Conservation (phyloP, 2,888 invertebrate genomes). For the Hypomecis atomaria region DNA sequence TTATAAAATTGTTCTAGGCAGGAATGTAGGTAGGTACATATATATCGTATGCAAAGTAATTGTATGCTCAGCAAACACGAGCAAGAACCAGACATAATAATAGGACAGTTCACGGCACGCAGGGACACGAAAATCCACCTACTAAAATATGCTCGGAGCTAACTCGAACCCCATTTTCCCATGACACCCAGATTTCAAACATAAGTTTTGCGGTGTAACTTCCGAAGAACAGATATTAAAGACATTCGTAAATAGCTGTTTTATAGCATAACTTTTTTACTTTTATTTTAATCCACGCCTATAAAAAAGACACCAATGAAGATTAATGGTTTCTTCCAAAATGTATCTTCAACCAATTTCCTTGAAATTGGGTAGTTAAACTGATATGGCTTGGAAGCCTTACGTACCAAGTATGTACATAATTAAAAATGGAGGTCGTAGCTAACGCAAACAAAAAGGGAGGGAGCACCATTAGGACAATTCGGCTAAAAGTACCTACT, state of each 20-base stretch:
- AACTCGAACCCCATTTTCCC: constrained; percentile 15
- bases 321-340: constrained; percentile 35
- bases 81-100: neutral
- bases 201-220: constrained; percentile 20
- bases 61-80: too few species aligned
- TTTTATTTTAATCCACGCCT: constrained; percentile 33
- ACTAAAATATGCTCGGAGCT: constrained; percentile 22
- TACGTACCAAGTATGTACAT: neutral
- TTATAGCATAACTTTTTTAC: constrained; percentile 36
- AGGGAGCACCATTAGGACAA: constrained; percentile 5
- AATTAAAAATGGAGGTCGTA: constrained; percentile 20
- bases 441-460: constrained; percentile 20
- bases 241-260: constrained; percentile 26
- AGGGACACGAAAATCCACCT: neutral
- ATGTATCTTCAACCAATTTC: constrained; percentile 29
- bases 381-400: constrained; percentile 12
- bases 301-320: constrained; percentile 37
- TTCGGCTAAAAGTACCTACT: constrained; percentile 5
- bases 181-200: constrained; percentile 14
- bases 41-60: too few species aligned
- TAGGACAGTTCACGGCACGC: neutral
- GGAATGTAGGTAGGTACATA: too few species aligned
- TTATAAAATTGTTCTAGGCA: too few species aligned
- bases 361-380: constrained; percentile 27
- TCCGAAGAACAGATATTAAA: constrained; percentile 24